Evolutionary conservation across 2,797 vertebrate species (phyloP).

Genomic region (Rhynchotus rufescens): DNA sequence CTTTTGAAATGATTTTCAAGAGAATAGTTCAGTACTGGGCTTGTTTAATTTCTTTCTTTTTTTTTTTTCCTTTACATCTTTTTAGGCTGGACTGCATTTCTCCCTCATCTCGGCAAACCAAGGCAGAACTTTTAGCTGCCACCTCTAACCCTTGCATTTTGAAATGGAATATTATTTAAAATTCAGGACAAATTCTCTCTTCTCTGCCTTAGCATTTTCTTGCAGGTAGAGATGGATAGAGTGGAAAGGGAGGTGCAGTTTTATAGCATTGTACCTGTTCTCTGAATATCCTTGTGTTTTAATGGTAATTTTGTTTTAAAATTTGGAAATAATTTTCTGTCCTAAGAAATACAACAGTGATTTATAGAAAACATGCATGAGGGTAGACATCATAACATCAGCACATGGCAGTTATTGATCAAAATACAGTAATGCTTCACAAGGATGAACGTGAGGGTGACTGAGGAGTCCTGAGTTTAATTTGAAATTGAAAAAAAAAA

Average conservation of each 20-base stretch:
- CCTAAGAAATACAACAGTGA: neutral
- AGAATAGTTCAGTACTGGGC: slow-evolving; percentile 61
- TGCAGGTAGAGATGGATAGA: neutral
- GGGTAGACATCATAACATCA: neutral
- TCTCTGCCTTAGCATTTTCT: slow-evolving; percentile 65
- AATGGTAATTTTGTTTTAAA: neutral
- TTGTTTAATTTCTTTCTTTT: neutral
- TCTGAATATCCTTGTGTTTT: neutral
- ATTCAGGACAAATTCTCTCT: slow-evolving; percentile 68
- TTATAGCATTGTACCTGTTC: neutral
- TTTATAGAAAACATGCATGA: neutral
- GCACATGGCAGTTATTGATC: slow-evolving; percentile 9
- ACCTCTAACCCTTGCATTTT: slow-evolving; percentile 67
- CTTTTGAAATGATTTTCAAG: slow-evolving; percentile 79
- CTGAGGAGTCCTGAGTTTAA: neutral
- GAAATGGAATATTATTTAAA: slow-evolving; percentile 74
- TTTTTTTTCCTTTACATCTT: slow-evolving; percentile 1
- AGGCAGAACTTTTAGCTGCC: slow-evolving; percentile 48
- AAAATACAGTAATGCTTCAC: neutral
- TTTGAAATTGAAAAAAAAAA: neutral
- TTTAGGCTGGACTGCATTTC: slow-evolving; percentile 58
- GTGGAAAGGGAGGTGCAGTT: neutral
- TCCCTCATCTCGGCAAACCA: slow-evolving; percentile 61
- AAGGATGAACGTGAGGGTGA: neutral
- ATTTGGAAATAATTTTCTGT: neutral